Evolutionary conservation across 2,113 vertebrate species (phyloP).

Genomic region (Scortum barcoo): DNA sequence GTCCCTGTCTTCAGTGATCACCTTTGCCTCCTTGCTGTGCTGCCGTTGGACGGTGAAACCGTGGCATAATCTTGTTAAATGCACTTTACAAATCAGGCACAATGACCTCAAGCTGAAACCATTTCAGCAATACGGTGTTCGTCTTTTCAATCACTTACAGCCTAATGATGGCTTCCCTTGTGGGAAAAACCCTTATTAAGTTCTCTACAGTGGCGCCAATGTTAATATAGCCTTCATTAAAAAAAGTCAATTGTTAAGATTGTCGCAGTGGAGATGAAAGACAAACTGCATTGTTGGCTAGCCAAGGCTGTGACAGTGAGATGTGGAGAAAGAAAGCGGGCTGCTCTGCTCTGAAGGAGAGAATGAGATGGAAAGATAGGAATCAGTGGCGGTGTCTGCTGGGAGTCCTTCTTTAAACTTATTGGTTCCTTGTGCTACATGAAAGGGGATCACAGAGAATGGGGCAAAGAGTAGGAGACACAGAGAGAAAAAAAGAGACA

Average conservation of each 20-base stretch:
- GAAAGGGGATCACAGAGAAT: slow-evolving; percentile 61
- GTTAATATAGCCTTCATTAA: slow-evolving; percentile 64
- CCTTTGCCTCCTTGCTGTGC: background rate
- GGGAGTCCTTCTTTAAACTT: slow-evolving; percentile 39
- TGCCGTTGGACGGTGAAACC: slow-evolving; percentile 41
- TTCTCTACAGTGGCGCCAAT: slow-evolving; percentile 61
- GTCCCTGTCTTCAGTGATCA: slow-evolving; percentile 9
- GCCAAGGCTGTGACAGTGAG: slow-evolving; percentile 49
- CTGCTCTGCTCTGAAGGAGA: slow-evolving; percentile 49
- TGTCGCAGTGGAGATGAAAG: slow-evolving; percentile 59
- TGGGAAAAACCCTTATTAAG: slow-evolving; percentile 63
- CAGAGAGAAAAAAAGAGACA: slow-evolving; percentile 18
- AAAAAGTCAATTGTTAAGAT: slow-evolving; percentile 56
- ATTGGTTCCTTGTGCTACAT: slow-evolving; percentile 70
- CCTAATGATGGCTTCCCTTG: slow-evolving; percentile 59
- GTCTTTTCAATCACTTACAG: slow-evolving; percentile 55
- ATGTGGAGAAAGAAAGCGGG: slow-evolving; percentile 10
- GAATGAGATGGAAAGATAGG: slow-evolving; percentile 50
- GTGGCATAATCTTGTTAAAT: slow-evolving; percentile 61
- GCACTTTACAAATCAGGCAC: slow-evolving; percentile 67
- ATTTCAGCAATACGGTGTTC: slow-evolving; percentile 56
- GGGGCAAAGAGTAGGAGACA: slow-evolving; percentile 34
- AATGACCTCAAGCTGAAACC: slow-evolving; percentile 63
- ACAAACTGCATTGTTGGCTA: slow-evolving; percentile 43
- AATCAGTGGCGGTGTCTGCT: slow-evolving; percentile 38